Percentiles rank a stretch among this genome's conserved stretches.
Evolutionary conservation across 2,797 vertebrate genomes (phyloP).

Genomic region (Bothrops alternatus): DNA sequence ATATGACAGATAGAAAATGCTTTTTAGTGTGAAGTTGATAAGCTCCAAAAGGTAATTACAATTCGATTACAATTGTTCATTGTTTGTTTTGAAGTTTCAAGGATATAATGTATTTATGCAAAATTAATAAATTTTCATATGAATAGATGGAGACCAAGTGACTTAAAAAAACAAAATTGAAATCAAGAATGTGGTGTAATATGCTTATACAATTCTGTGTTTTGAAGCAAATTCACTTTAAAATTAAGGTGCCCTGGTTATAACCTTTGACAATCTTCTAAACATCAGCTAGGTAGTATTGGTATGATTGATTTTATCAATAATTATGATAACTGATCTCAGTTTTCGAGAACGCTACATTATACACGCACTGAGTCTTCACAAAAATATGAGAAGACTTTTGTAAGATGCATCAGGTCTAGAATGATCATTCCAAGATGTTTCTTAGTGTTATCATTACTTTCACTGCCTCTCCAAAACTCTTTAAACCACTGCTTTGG

Average conservation of each 20-base stretch:
- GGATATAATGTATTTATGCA: background rate
- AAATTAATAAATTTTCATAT: background rate
- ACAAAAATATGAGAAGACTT: background rate
- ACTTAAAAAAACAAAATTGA: background rate
- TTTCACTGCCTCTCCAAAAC: background rate
- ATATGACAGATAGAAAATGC: background rate
- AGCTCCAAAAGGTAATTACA: background rate
- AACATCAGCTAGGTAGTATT: background rate
- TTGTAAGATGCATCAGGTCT: slow-evolving; percentile 4
- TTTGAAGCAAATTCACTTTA: background rate
- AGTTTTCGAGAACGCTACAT: background rate
- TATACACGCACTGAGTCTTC: background rate
- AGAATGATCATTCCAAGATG: background rate
- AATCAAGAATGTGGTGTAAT: background rate
- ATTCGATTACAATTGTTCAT: background rate
- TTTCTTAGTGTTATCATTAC: background rate
- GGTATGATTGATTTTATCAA: background rate
- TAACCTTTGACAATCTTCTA: background rate
- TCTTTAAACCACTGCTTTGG: slow-evolving; percentile 7
- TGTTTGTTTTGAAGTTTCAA: background rate
- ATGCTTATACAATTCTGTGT: background rate
- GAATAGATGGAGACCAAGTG: background rate
- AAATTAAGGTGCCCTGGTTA: background rate
- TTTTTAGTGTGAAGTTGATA: background rate
- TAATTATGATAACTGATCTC: background rate